Evolutionary conservation across 2,888 invertebrate genomes (phyloP), one percentile per base, ranked within the genome.

Genomic region (Nasonovia ribisnigri): DNA sequence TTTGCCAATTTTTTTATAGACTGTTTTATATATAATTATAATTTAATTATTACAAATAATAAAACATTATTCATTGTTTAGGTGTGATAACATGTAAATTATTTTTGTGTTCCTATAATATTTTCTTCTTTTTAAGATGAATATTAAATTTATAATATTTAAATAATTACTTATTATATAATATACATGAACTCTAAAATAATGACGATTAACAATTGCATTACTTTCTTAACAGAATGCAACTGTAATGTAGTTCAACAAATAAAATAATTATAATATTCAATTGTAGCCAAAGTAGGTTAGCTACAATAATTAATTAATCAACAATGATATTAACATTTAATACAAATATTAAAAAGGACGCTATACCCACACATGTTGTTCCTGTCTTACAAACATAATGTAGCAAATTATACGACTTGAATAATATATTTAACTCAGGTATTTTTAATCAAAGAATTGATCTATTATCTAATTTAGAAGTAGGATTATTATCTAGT

Each of bases 1-100:
- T 93, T 93, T 57, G 93, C 93, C 93, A 93, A 48, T 36, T 48
- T 92, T 88, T 93, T 93, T 90, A 90, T 86, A 90, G 93, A 93
- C 89, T 93, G 93, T 93, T 84, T 90, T 90, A 86, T 43, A 60
- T 51, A 84, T 29, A 67, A 46, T 57, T 60, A 60, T 67, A 16
- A 67, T 36, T 67, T 36, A 67, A 67, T 36, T 16, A 67, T 36
- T 67, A 67, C n/a, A 54, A 84, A 54, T 10, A 54, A 89, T 84
- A 93, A 93, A 89, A 24, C n/a, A 43, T 29, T 42, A 86, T 90
- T 54, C 36, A 93, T 90, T 67, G 48, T 86, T 90, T 57, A 42
- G 36, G 6, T 67, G n/a, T 36, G 36, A 67, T 67, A 20, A 67
- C n/a, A 16, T 2, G 5, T 67, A 43, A 60, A 93, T 46, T 93